Percentiles rank a stretch among this genome's conserved stretches.
These are phyloP conservation scores for Litocranius walleri DNA, from an alignment of 2,113 vertebrate species.

Conservation along the genomic window DNA sequence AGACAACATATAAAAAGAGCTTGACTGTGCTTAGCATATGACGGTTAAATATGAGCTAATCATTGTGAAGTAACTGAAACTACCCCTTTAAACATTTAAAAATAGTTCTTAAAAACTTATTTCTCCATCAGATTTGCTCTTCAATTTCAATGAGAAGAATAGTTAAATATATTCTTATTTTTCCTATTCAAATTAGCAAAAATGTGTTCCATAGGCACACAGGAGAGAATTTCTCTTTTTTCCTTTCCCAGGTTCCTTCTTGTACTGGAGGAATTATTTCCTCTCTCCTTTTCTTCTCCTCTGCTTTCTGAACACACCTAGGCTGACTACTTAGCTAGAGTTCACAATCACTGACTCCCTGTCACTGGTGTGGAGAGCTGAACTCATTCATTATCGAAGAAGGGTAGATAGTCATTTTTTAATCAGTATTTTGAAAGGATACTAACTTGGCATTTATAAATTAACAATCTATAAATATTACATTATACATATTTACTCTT, in stretches of 20 bases:
- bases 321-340: not conserved
- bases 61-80: constrained; percentile 8
- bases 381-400: constrained; percentile 45
- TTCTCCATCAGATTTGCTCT: not conserved
- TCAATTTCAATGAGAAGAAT: not conserved
- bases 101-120: constrained; percentile 21
- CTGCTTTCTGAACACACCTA: not conserved
- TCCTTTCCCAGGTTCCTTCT: not conserved
- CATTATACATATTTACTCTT: constrained; percentile 19
- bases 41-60: not conserved
- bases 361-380: not conserved
- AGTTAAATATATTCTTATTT: constrained; percentile 9
- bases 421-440: constrained; percentile 18
- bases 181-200: not conserved
- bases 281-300: not conserved
- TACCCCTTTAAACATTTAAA: not conserved
- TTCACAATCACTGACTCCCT: not conserved
- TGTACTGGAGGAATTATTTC: not conserved
- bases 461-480: constrained; percentile 49
- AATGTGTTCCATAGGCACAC: not conserved
- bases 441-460: constrained; percentile 41
- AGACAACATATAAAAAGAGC: not conserved
- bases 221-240: not conserved
- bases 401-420: not conserved
- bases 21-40: not conserved